A percentile compares a stretch with the other conserved stretches of the same genome.
phyloP scores from a whole-genome alignment of 2,888 invertebrate genomes.

The Tetheella fluctuosa region DNA sequence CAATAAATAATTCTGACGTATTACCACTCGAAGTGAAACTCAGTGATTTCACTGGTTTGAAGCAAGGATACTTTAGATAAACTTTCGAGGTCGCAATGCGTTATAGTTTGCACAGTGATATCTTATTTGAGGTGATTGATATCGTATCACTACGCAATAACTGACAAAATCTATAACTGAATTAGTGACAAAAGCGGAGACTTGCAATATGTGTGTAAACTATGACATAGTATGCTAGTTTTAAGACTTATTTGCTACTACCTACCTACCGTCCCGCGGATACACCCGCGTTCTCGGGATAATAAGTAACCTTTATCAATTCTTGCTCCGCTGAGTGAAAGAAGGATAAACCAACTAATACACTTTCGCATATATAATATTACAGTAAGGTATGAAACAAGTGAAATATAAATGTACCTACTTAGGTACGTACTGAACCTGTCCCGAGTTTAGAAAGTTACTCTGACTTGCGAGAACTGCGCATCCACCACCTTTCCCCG shows the following conservation, averaged over 20 bases:
- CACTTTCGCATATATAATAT: too few relatives aligned
- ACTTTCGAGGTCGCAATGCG: conserved; percentile 22
- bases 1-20: not conserved
- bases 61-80: conserved; percentile 22
- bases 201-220: not conserved
- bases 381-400: too few relatives aligned
- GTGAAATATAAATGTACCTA: not conserved
- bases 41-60: conserved; percentile 24
- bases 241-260: not conserved
- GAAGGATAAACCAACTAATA: too few relatives aligned
- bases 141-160: conserved; percentile 17
- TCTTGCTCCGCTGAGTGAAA: too few relatives aligned
- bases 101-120: conserved; percentile 28
- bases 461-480: not conserved
- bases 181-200: not conserved
- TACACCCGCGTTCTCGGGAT: too few relatives aligned
- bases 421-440: not conserved
- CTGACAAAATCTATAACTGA: not conserved
- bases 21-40: not conserved
- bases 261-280: too few relatives aligned
- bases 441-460: not conserved
- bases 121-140: conserved; percentile 34
- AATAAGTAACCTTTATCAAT: too few relatives aligned
- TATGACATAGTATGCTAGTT: not conserved
- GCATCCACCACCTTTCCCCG: not conserved